A percentile compares a stretch with the other conserved stretches of the same genome.
phyloP scores from a whole-genome alignment of 2,888 invertebrate genomes.

The Leptinotarsa rubiginosa region DNA sequence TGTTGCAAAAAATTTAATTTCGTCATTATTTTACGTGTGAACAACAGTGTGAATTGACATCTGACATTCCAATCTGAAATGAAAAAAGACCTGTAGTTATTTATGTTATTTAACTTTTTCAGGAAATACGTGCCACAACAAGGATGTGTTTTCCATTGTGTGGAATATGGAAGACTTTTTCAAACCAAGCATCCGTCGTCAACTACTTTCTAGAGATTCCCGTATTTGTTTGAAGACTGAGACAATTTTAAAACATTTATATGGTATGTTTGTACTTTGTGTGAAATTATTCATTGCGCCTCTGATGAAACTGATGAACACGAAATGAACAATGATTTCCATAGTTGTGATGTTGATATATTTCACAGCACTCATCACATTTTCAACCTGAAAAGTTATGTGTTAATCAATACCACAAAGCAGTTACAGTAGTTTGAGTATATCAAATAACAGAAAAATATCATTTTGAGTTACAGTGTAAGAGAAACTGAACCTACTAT shows the following conservation, averaged over 20 bases:
- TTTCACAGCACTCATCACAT: too few relatives aligned
- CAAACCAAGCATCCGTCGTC: slow-evolving; percentile 41
- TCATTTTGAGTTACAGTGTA: too few relatives aligned
- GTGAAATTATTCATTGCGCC: background rate
- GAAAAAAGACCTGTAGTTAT: background rate
- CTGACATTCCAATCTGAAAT: too few relatives aligned
- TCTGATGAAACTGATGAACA: background rate
- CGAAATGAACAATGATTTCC: background rate
- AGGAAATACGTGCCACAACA: background rate
- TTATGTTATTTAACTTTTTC: background rate
- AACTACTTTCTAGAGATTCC: slow-evolving; percentile 42
- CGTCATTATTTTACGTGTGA: too few relatives aligned
- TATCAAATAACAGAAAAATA: too few relatives aligned
- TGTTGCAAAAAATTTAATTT: too few relatives aligned
- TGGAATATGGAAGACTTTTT: background rate
- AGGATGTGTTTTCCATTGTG: background rate
- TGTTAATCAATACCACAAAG: too few relatives aligned
- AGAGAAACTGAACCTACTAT: too few relatives aligned
- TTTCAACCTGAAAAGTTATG: too few relatives aligned
- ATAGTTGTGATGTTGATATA: background rate
- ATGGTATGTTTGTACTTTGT: slow-evolving; percentile 15
- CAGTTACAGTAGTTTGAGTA: too few relatives aligned
- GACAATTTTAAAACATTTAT: background rate
- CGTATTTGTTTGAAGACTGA: slow-evolving; percentile 42
- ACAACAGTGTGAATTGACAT: too few relatives aligned